These are phyloP conservation scores for Bovichtus variegatus DNA, from an alignment of 2,797 vertebrate species.

Conservation along the genomic window DNA sequence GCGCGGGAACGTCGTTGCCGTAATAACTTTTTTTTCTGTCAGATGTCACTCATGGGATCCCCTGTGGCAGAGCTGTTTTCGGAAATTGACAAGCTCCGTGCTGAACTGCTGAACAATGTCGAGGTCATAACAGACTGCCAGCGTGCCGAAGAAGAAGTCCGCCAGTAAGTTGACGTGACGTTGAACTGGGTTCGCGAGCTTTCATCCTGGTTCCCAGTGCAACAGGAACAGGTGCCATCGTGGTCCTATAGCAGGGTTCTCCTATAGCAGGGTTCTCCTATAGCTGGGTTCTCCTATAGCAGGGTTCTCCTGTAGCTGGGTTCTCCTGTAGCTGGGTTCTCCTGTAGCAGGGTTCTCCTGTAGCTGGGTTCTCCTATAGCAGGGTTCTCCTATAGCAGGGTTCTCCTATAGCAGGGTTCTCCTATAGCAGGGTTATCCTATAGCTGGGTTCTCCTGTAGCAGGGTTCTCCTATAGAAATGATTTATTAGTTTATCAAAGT, in stretches of 20 bases:
- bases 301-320: too few relatives aligned
- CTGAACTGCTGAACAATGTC: constrained; percentile 30
- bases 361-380: too few relatives aligned
- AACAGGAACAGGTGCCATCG: background rate
- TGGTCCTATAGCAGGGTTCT: background rate
- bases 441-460: too few relatives aligned
- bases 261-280: background rate
- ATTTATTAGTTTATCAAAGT: too few relatives aligned
- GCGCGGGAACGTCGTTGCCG: constrained; percentile 16
- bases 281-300: too few relatives aligned
- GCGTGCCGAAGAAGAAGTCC: constrained; percentile 37
- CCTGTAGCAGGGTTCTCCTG: too few relatives aligned
- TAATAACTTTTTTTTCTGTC: too few relatives aligned
- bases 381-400: too few relatives aligned
- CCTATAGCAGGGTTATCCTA: too few relatives aligned
- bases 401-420: too few relatives aligned
- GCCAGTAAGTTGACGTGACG: constrained; percentile 47
- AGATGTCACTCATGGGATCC: constrained; percentile 23
- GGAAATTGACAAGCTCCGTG: constrained; percentile 67
- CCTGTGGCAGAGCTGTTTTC: constrained; percentile 21
- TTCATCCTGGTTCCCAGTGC: background rate
- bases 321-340: too few relatives aligned
- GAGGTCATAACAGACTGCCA: background rate
- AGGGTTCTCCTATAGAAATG: too few relatives aligned
- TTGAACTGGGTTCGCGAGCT: background rate